Percentiles rank a stretch among this genome's conserved stretches.
phyloP scores from a whole-genome alignment of 2,888 invertebrate genomes.

The Cyaniris semiargus region DNA sequence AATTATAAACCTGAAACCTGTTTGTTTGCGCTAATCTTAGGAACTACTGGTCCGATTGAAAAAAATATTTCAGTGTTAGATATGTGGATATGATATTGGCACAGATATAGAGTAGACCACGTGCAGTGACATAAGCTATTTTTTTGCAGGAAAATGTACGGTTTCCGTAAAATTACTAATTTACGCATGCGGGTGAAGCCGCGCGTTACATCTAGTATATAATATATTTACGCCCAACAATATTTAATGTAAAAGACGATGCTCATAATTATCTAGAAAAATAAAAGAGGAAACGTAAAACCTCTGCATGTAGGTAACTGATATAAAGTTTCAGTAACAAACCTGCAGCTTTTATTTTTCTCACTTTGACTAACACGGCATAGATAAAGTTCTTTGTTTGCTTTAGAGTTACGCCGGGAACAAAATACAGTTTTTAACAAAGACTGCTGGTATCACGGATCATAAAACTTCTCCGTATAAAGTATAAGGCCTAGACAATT shows the following conservation, averaged over 20 bases:
- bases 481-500: not conserved
- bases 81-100: no score
- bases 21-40: no score
- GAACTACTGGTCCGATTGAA: no score
- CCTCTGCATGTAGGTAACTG: conserved; percentile 27
- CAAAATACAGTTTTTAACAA: conserved; percentile 31
- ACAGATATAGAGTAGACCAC: no score
- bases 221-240: not conserved
- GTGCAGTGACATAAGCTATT: no score
- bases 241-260: not conserved
- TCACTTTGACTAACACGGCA: conserved; percentile 31
- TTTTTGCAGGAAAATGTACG: no score
- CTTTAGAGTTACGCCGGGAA: conserved; percentile 27
- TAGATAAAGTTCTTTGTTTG: conserved; percentile 36
- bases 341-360: conserved; percentile 32
- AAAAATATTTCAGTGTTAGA: no score
- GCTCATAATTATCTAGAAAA: not conserved
- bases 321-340: conserved; percentile 30
- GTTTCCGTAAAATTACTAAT: no score
- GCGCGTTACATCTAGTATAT: no score
- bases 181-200: no score
- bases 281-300: conserved; percentile 21
- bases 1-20: no score
- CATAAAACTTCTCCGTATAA: conserved; percentile 9
- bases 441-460: conserved; percentile 16